phyloP scores from a whole-genome alignment of 2,113 vertebrate genomes.

The Poicephalus meyeri region DNA sequence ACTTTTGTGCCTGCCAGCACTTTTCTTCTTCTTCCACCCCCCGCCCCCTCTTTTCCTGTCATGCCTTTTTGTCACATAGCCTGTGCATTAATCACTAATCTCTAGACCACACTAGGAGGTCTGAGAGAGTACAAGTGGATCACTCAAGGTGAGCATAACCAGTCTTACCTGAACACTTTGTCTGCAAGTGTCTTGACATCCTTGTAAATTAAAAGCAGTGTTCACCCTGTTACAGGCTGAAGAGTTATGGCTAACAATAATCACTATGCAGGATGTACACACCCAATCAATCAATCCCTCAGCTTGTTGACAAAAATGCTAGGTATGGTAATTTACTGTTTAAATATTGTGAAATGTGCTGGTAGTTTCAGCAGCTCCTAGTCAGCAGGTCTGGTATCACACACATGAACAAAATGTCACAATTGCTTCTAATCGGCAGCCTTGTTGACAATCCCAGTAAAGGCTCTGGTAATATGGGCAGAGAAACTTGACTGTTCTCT shows the following conservation, averaged over 20 bases:
- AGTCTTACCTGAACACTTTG: background rate
- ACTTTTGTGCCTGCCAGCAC: background rate
- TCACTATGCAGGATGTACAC: background rate
- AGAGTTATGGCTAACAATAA: background rate
- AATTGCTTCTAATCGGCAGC: background rate
- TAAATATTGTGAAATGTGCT: conserved; percentile 2
- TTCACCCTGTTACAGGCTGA: background rate
- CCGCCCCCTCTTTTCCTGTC: background rate
- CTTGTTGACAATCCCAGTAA: background rate
- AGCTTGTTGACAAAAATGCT: conserved; percentile 29
- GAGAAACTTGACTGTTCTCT: background rate
- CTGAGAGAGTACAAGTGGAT: background rate
- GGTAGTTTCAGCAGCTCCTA: background rate
- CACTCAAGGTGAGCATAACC: background rate
- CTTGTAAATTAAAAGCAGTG: background rate
- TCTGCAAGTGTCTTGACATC: background rate
- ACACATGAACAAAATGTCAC: background rate
- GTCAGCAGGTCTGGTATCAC: background rate
- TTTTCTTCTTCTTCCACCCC: background rate
- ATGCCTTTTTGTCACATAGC: background rate
- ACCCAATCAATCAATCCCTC: background rate
- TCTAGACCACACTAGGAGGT: background rate
- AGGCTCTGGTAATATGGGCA: background rate
- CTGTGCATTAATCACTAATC: background rate
- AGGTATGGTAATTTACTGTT: conserved; percentile 13